phyloP scores from a whole-genome alignment of 2,113 vertebrate genomes.

The Camelus dromedarius region DNA sequence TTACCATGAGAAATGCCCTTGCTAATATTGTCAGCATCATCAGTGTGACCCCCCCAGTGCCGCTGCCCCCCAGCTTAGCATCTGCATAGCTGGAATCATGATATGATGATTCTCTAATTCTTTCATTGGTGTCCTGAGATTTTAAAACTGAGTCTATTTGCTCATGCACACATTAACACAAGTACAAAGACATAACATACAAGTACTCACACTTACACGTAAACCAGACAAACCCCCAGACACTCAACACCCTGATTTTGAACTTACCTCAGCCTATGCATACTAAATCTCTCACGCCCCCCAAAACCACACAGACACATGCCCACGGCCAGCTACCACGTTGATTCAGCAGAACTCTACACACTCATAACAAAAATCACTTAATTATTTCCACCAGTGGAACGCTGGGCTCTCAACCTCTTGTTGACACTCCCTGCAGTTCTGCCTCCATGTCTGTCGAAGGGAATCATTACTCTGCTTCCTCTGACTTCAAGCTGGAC shows the following conservation, averaged over 20 bases:
- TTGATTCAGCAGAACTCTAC: constrained; percentile 56
- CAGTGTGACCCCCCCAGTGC: background rate
- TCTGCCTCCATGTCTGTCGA: background rate
- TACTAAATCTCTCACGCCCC: constrained; percentile 1
- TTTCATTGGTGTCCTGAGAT: constrained; percentile 1
- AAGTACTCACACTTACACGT: background rate
- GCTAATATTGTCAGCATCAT: background rate
- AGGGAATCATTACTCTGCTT: background rate
- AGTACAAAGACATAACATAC: background rate
- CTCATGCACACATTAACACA: background rate
- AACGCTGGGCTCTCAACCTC: constrained; percentile 35
- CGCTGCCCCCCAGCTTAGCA: background rate
- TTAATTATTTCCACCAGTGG: constrained; percentile 69
- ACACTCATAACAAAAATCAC: constrained; percentile 43
- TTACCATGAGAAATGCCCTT: background rate
- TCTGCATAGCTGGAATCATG: constrained; percentile 13
- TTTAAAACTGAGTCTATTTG: background rate
- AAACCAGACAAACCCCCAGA: constrained; percentile 39
- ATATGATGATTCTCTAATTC: background rate
- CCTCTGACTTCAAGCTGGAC: constrained; percentile 29
- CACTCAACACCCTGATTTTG: constrained; percentile 6
- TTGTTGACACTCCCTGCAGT: constrained; percentile 23
- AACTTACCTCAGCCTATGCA: background rate
- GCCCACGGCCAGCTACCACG: constrained; percentile 39
- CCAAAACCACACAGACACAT: constrained; percentile 48